phyloP scores from a whole-genome alignment of 2,888 invertebrate genomes.

The Taphrorychus bicolor region DNA sequence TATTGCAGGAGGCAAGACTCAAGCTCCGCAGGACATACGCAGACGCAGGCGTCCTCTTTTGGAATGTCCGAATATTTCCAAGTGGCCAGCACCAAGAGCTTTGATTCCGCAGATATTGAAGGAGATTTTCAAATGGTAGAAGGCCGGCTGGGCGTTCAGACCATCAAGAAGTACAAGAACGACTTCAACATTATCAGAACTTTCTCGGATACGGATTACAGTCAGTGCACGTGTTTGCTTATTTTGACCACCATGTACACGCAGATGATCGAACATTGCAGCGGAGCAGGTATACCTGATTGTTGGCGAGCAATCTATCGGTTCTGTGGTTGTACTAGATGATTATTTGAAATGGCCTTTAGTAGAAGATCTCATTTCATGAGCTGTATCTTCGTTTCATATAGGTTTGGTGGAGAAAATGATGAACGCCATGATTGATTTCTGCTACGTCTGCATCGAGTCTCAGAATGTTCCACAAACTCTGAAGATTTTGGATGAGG shows the following conservation, averaged over 20 bases:
- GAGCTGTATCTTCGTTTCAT: too few species aligned
- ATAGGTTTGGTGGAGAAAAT: slow-evolving; percentile 52
- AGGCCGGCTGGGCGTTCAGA: slow-evolving; percentile 35
- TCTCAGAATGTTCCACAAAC: slow-evolving; percentile 66
- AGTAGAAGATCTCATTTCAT: too few species aligned
- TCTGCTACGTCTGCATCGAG: slow-evolving; percentile 65
- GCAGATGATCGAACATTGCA: slow-evolving; percentile 68
- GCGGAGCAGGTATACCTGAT: slow-evolving; percentile 62
- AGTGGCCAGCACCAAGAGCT: slow-evolving; percentile 4
- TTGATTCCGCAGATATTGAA: slow-evolving; percentile 21
- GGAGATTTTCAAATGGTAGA: slow-evolving; percentile 20
- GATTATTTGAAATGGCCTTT: too few species aligned
- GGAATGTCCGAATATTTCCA: too few species aligned
- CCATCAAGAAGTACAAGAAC: slow-evolving; percentile 49
- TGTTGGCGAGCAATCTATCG: too few species aligned
- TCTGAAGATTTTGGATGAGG: slow-evolving; percentile 63
- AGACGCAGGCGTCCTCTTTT: too few species aligned
- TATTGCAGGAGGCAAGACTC: too few species aligned
- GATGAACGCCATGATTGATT: slow-evolving; percentile 66
- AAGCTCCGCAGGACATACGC: too few species aligned
- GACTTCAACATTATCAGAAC: slow-evolving; percentile 52
- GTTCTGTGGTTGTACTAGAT: too few species aligned
- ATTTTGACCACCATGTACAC: slow-evolving; percentile 66
- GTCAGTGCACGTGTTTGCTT: slow-evolving; percentile 66
- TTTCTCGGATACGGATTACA: slow-evolving; percentile 64